These are phyloP conservation scores for Mustelus asterias DNA, from an alignment of 2,113 vertebrate genomes.

Conservation along the genomic window DNA sequence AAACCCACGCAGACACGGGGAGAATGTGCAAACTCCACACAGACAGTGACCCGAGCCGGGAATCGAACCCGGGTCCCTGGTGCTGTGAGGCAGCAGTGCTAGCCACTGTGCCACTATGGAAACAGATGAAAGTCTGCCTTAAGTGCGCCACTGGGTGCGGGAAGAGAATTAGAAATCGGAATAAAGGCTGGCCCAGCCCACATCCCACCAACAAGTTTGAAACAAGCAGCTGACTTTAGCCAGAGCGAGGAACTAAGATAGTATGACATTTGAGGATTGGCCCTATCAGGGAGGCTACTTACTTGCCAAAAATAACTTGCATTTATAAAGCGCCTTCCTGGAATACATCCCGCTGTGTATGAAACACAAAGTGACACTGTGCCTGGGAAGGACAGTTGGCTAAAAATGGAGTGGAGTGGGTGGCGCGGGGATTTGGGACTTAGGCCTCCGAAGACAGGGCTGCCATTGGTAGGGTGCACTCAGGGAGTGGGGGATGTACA, in stretches of 20 bases:
- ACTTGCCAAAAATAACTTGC: background rate
- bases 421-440: background rate
- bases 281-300: too few relatives aligned
- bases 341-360: background rate
- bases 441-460: background rate
- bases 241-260: background rate
- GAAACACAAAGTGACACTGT: background rate
- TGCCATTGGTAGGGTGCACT: background rate
- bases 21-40: too few relatives aligned
- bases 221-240: background rate
- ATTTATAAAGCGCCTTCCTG: background rate
- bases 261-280: background rate
- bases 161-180: too few relatives aligned
- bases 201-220: too few relatives aligned
- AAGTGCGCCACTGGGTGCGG: too few relatives aligned
- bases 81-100: too few relatives aligned
- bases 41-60: too few relatives aligned
- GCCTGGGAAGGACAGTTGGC: background rate
- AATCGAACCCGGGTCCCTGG: too few relatives aligned
- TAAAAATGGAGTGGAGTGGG: background rate
- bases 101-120: too few relatives aligned
- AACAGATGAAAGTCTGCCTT: too few relatives aligned
- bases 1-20: too few relatives aligned
- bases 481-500: background rate
- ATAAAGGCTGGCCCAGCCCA: too few relatives aligned